These are phyloP conservation scores for Plutomurus gul DNA, from an alignment of 1,140 invertebrate species.

Conservation along the genomic window DNA sequence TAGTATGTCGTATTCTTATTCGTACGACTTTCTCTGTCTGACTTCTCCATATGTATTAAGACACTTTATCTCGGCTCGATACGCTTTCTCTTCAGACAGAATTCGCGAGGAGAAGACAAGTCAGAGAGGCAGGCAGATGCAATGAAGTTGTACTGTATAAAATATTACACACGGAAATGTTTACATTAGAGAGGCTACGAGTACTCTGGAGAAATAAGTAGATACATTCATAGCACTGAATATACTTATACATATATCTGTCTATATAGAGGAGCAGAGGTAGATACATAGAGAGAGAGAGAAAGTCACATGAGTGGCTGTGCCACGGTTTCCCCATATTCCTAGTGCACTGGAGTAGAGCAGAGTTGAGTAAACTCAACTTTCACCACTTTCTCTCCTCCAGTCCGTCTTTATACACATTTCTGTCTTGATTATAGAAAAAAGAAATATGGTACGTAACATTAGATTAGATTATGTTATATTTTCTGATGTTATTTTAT, in stretches of 20 bases:
- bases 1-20: slow-evolving; percentile 3
- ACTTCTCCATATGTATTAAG: not conserved
- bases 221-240: not conserved
- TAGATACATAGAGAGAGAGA: no score
- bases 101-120: not conserved
- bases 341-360: not conserved
- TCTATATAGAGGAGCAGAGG: no score
- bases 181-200: not conserved
- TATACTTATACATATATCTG: not conserved
- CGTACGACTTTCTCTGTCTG: not conserved
- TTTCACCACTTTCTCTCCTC: not conserved
- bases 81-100: not conserved
- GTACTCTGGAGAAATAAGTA: slow-evolving; percentile 1
- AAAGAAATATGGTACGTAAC: not conserved
- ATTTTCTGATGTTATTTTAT: not conserved
- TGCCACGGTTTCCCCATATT: not conserved
- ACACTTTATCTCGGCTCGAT: not conserved
- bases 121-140: not conserved
- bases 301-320: no score
- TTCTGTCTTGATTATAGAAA: not conserved
- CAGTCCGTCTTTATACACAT: not conserved
- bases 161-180: not conserved
- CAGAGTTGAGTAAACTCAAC: not conserved
- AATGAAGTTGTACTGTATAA: not conserved
- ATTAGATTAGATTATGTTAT: not conserved